These are phyloP conservation scores for Valencia hispanica DNA, from an alignment of 2,797 vertebrate genomes.

Conservation along the genomic window DNA sequence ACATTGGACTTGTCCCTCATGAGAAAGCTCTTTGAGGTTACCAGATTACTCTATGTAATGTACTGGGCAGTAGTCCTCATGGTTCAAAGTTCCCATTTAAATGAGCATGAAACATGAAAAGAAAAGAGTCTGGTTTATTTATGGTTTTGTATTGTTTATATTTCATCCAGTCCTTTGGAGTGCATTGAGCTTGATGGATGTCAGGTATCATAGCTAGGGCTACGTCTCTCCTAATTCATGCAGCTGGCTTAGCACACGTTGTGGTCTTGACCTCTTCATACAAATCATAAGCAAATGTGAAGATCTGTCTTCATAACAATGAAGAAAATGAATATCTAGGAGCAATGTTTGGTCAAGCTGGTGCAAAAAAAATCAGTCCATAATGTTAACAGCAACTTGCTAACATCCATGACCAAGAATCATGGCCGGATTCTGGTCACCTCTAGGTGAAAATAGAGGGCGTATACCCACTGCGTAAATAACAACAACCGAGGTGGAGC, in stretches of 20 bases:
- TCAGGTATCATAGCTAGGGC: conserved; percentile 15
- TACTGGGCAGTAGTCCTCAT: not conserved
- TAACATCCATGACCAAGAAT: not conserved
- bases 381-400: not conserved
- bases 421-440: conserved; percentile 11
- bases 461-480: conserved; percentile 25
- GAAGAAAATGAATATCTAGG: too few species aligned
- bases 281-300: not conserved
- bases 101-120: not conserved
- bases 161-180: not conserved
- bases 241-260: not conserved
- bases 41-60: not conserved
- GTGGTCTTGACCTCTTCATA: not conserved
- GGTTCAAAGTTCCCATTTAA: not conserved
- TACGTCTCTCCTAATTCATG: conserved; percentile 3
- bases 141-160: not conserved
- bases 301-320: not conserved
- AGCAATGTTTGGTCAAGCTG: too few species aligned
- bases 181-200: not conserved
- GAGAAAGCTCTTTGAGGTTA: conserved; percentile 5
- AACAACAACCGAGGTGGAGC: conserved; percentile 3
- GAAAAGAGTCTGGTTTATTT: not conserved
- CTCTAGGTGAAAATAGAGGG: not conserved
- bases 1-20: conserved; percentile 4
- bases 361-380: too few species aligned